Percentiles rank a stretch among this genome's conserved stretches.
Evolutionary conservation across 2,797 vertebrate genomes (phyloP).

Genomic region (Champsocephalus gunnari): DNA sequence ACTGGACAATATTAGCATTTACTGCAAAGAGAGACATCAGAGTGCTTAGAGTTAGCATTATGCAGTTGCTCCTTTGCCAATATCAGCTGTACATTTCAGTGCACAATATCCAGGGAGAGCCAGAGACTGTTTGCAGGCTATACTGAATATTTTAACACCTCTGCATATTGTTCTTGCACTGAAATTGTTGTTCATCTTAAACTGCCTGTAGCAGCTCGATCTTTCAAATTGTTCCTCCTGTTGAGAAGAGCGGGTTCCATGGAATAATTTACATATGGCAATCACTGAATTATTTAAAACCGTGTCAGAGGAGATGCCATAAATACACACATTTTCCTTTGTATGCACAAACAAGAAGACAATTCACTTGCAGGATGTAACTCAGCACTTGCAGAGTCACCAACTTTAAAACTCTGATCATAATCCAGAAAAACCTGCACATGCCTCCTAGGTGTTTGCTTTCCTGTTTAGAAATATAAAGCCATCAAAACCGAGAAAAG

Average conservation of each 20-base stretch:
- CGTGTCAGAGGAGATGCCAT: conserved; percentile 42
- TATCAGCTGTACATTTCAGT: conserved; percentile 72
- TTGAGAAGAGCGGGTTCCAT: conserved; percentile 54
- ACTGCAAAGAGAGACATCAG: conserved; percentile 38
- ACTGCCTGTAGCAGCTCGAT: conserved; percentile 71
- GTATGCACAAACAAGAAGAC: conserved; percentile 30
- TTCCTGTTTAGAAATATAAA: conserved; percentile 35
- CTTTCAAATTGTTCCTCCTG: conserved; percentile 68
- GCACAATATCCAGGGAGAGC: conserved; percentile 69
- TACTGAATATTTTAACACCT: conserved; percentile 83
- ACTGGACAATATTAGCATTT: conserved; percentile 47
- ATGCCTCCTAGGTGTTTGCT: conserved; percentile 38
- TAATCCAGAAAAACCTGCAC: conserved; percentile 39
- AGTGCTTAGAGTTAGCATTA: conserved; percentile 32
- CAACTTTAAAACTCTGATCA: conserved; percentile 49
- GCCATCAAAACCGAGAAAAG: conserved; percentile 10
- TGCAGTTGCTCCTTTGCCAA: conserved; percentile 39
- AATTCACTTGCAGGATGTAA: conserved; percentile 8
- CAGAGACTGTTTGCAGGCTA: conserved; percentile 62
- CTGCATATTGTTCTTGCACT: conserved; percentile 78
- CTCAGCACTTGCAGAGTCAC: conserved; percentile 44
- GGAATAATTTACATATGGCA: conserved; percentile 69
- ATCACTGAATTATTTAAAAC: conserved; percentile 76
- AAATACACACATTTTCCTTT: conserved; percentile 58
- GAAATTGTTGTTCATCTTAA: conserved; percentile 76